Percentiles rank a stretch among this genome's conserved stretches.
Conservation (phyloP, 2,113 vertebrate genomes). For the Motacilla alba region DNA sequence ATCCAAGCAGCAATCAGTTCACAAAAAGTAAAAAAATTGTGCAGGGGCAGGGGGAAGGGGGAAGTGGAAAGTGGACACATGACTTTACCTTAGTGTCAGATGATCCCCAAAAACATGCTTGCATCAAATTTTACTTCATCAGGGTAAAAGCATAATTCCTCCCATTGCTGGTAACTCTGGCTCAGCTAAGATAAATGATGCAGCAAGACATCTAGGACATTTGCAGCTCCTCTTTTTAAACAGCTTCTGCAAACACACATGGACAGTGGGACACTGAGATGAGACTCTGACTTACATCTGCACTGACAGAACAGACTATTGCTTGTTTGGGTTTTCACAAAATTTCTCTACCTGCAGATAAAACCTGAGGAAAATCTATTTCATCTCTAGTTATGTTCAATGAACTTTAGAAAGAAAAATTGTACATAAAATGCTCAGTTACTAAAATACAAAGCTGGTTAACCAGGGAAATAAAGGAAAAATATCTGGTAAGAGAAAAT, state of each 20-base stretch:
- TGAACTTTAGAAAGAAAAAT: background rate
- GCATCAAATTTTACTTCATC: background rate
- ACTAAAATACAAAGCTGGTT: background rate
- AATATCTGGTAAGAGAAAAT: background rate
- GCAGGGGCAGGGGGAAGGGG: too few species aligned
- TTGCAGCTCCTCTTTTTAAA: background rate
- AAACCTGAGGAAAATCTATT: background rate
- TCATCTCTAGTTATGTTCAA: background rate
- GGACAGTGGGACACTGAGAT: background rate
- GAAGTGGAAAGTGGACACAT: background rate
- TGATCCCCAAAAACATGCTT: background rate
- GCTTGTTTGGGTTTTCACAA: background rate
- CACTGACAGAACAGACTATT: background rate
- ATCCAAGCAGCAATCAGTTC: background rate
- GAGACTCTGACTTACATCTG: background rate
- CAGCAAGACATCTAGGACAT: background rate
- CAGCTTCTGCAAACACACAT: background rate
- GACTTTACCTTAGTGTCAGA: background rate
- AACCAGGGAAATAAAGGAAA: background rate
- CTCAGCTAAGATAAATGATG: background rate
- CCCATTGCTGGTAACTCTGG: background rate
- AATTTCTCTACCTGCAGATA: background rate
- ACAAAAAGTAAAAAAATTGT: background rate
- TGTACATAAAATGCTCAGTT: background rate
- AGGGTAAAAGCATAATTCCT: background rate